Evolutionary conservation across 2,888 invertebrate species (phyloP).

Genomic region (Pelosia muscerda): DNA sequence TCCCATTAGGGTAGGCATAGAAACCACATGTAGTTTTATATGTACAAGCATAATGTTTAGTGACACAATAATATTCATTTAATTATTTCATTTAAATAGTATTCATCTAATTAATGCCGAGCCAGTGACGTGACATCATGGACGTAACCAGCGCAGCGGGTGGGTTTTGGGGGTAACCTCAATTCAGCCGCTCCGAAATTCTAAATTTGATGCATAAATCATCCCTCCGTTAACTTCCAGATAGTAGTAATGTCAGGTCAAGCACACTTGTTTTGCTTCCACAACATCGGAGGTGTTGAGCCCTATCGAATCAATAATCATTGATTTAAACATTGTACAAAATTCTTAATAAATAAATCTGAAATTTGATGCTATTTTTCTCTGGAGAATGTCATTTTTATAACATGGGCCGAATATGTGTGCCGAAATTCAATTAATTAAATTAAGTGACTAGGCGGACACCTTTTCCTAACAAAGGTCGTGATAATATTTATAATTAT

Average conservation of each 20-base stretch:
- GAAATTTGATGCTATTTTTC: background rate
- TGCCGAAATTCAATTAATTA: background rate
- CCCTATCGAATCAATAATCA: background rate
- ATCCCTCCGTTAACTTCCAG: background rate
- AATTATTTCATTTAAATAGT: no score
- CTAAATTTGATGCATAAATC: background rate
- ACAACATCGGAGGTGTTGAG: background rate
- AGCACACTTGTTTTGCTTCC: background rate
- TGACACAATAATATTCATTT: slow-evolving; percentile 18
- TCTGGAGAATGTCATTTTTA: background rate
- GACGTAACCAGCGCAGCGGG: background rate
- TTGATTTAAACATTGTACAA: background rate
- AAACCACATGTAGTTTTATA: background rate
- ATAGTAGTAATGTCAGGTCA: background rate
- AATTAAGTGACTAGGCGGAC: background rate
- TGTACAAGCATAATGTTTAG: slow-evolving; percentile 2
- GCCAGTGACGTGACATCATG: background rate
- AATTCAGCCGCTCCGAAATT: background rate
- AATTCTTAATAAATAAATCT: background rate
- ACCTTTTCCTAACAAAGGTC: background rate
- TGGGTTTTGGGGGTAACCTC: no score
- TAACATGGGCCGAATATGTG: background rate
- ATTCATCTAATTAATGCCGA: background rate
- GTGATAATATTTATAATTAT: background rate
- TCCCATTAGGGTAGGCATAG: no score